Evolutionary conservation across 2,113 vertebrate genomes (phyloP).

Genomic region (rat (Rattus norvegicus)): GRCr8 NC_086027.1:70990001-70990500

Average conservation of each 20-base stretch:
- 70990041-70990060: background rate
- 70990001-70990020: background rate
- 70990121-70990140: slow-evolving; percentile 25
- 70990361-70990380: fast-evolving
- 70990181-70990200: background rate
- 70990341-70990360: background rate
- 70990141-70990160: background rate
- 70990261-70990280: background rate
- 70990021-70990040: background rate
- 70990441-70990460: too few relatives aligned
- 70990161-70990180: background rate
- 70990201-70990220: slow-evolving; percentile 22
- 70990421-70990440: background rate
- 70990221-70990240: background rate
- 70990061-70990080: background rate
- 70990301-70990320: background rate
- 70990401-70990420: background rate
- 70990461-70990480: too few relatives aligned
- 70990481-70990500: background rate
- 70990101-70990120: background rate
- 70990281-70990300: background rate
- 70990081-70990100: background rate
- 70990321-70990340: background rate
- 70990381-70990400: background rate
- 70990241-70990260: background rate